A percentile compares a stretch with the other conserved stretches of the same genome.
phyloP scores from a whole-genome alignment of 2,888 invertebrate species.

The Limenitis camilla region DNA sequence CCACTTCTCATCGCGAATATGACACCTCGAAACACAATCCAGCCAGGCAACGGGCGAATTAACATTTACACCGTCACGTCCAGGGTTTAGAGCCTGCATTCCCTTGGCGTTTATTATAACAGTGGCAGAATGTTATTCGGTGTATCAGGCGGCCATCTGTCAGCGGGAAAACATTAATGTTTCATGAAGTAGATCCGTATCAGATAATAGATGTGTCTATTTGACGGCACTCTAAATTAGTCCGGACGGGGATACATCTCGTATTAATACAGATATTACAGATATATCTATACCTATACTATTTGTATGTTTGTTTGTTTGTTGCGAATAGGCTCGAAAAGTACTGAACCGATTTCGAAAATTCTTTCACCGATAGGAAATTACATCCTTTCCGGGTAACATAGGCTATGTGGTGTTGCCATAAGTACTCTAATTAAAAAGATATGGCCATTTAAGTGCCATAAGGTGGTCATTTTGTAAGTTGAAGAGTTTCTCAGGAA shows the following conservation, averaged over 20 bases:
- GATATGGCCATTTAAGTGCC: no score
- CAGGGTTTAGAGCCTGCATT: conserved; percentile 23
- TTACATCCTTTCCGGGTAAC: no score
- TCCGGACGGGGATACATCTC: conserved; percentile 14
- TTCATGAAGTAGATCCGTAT: conserved; percentile 68
- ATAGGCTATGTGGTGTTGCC: no score
- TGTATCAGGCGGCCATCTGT: conserved; percentile 63
- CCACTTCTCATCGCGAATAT: conserved; percentile 36
- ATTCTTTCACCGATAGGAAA: no score
- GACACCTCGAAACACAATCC: conserved; percentile 35
- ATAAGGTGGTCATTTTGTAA: no score
- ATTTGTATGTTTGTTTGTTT: no score
- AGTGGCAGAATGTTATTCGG: conserved; percentile 38
- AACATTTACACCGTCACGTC: conserved; percentile 21
- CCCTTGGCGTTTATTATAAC: conserved; percentile 25
- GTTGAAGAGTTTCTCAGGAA: no score
- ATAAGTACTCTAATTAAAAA: no score
- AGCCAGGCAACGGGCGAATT: conserved; percentile 21
- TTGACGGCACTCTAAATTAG: conserved; percentile 46
- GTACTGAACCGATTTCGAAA: no score
- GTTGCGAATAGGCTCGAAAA: no score
- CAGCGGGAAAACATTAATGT: conserved; percentile 61
- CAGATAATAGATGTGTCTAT: conserved; percentile 68
- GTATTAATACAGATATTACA: background rate
- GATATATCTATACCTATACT: no score